phyloP scores from a whole-genome alignment of 2,888 invertebrate species.

The Cryptosula pallasiana region DNA sequence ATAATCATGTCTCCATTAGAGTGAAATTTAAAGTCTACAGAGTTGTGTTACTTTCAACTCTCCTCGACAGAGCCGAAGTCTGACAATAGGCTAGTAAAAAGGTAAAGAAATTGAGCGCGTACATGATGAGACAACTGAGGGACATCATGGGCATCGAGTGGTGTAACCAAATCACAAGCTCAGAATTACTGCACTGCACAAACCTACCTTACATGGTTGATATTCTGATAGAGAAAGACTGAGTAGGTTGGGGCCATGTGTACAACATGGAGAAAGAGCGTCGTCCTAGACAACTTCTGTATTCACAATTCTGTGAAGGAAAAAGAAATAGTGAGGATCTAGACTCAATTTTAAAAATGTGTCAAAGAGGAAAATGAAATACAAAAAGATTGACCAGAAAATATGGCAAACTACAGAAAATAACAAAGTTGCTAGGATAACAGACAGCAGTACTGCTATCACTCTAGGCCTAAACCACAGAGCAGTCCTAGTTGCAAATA shows the following conservation, averaged over 20 bases:
- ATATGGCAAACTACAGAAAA: background rate
- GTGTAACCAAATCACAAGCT: background rate
- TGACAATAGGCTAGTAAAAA: background rate
- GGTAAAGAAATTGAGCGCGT: background rate
- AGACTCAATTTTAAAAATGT: constrained; percentile 5
- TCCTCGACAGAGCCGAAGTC: background rate
- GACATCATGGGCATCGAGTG: background rate
- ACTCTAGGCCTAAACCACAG: background rate
- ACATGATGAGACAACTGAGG: background rate
- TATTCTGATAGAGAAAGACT: background rate
- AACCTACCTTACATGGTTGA: background rate
- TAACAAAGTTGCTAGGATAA: background rate
- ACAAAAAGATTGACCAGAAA: background rate
- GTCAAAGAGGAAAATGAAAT: background rate
- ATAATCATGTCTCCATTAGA: background rate
- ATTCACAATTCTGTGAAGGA: background rate
- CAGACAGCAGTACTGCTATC: background rate
- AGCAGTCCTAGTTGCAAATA: background rate
- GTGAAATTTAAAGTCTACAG: constrained; percentile 8
- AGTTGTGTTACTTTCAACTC: background rate
- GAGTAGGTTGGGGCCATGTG: background rate
- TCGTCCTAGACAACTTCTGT: background rate
- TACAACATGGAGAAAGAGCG: background rate
- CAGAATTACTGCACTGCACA: background rate
- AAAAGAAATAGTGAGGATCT: background rate